Evolutionary conservation across 2,888 invertebrate genomes (phyloP).

Genomic region (Drosophila pseudotalamancana): DNA sequence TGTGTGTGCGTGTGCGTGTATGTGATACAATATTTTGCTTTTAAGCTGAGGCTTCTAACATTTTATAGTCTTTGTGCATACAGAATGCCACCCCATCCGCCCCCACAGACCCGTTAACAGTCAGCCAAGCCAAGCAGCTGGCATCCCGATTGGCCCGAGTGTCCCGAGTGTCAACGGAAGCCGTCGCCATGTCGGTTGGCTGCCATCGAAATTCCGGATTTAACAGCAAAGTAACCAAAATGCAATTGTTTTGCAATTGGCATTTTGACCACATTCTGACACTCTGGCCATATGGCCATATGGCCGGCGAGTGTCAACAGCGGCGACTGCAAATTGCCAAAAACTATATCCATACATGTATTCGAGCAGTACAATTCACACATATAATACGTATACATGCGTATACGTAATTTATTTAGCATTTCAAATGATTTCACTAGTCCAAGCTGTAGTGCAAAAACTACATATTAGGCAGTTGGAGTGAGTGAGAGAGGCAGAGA

Average conservation of each 20-base stretch:
- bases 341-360: conserved; percentile 48
- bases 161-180: conserved; percentile 68
- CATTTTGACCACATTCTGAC: conserved; percentile 82
- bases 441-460: conserved; percentile 32
- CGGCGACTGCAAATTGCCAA: conserved; percentile 71
- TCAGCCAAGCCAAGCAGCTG: conserved; percentile 37
- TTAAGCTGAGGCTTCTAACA: conserved; percentile 62
- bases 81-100: background rate
- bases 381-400: conserved; percentile 5
- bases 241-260: conserved; percentile 83
- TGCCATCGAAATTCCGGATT: conserved; percentile 79
- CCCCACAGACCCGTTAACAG: conserved; percentile 3
- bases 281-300: conserved; percentile 72
- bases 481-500: background rate
- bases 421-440: conserved; percentile 60
- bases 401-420: conserved; percentile 76
- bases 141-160: conserved; percentile 9
- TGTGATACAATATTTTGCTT: conserved; percentile 79
- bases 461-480: conserved; percentile 38
- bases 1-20: background rate
- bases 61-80: conserved; percentile 55
- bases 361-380: no score
- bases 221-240: conserved; percentile 81
- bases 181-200: conserved; percentile 70
- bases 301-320: conserved; percentile 66